A percentile compares a stretch with the other conserved stretches of the same genome.
phyloP scores from a whole-genome alignment of 1,140 invertebrate genomes.

The Drosophila tani region DNA sequence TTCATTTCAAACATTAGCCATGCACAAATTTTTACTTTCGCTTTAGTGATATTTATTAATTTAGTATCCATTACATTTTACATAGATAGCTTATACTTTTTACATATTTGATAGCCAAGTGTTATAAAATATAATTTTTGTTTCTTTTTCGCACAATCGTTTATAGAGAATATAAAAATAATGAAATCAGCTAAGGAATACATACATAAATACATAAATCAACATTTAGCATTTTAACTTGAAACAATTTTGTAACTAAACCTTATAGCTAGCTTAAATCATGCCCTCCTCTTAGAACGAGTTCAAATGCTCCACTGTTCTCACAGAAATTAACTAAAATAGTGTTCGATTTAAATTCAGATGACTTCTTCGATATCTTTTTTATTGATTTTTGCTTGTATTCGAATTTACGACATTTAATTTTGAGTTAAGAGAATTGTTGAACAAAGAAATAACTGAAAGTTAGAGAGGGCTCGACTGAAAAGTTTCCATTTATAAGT shows the following conservation, averaged over 20 bases:
- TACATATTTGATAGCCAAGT: neutral
- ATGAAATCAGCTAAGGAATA: slow-evolving; percentile 5
- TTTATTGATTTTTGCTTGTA: slow-evolving; percentile 42
- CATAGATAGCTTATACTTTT: neutral
- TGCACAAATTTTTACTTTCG: neutral
- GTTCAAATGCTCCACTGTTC: slow-evolving; percentile 1
- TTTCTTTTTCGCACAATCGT: neutral
- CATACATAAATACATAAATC: slow-evolving; percentile 6
- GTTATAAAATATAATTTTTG: neutral
- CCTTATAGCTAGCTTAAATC: neutral
- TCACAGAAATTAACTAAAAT: neutral
- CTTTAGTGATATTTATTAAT: neutral
- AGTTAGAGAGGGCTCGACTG: slow-evolving; percentile 42
- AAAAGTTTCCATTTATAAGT: slow-evolving; percentile 34
- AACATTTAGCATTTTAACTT: neutral
- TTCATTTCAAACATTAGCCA: too few relatives aligned
- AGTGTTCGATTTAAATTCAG: neutral
- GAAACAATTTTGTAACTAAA: neutral
- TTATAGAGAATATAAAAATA: neutral
- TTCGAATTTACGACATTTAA: slow-evolving; percentile 61
- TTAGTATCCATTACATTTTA: neutral
- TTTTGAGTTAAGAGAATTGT: slow-evolving; percentile 50
- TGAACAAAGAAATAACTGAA: slow-evolving; percentile 46
- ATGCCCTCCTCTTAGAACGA: neutral
- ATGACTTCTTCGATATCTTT: slow-evolving; percentile 2